These are phyloP conservation scores for Crotalus viridis DNA, from an alignment of 2,113 vertebrate species.

Conservation along the genomic window DNA sequence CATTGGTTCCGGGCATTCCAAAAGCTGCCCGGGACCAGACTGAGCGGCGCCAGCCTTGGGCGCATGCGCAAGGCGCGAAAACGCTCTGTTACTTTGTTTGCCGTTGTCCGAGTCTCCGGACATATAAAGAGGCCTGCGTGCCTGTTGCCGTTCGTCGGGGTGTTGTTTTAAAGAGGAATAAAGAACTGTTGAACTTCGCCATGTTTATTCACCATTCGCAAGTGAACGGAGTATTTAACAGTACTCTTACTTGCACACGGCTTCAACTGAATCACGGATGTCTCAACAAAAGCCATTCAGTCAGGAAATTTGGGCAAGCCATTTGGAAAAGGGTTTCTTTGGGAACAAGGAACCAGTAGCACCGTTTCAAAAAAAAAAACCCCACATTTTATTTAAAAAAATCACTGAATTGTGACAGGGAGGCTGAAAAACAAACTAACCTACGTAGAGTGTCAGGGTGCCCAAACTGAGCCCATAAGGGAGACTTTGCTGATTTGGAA, in stretches of 20 bases:
- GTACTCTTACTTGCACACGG: not conserved
- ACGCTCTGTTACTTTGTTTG: too few relatives aligned
- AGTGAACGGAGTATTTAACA: too few relatives aligned
- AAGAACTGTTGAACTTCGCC: too few relatives aligned
- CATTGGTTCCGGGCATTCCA: too few relatives aligned
- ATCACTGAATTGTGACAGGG: fast-evolving
- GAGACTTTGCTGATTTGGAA: not conserved
- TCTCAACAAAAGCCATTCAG: not conserved
- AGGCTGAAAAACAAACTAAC: not conserved
- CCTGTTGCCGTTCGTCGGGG: too few relatives aligned
- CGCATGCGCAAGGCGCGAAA: too few relatives aligned
- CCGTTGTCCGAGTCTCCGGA: too few relatives aligned
- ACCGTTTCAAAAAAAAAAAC: not conserved
- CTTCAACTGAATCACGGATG: not conserved
- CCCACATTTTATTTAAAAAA: not conserved
- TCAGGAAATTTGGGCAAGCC: not conserved
- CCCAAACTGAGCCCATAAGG: not conserved
- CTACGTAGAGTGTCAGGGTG: not conserved
- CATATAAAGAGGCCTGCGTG: too few relatives aligned
- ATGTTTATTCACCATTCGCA: too few relatives aligned
- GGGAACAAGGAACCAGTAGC: not conserved
- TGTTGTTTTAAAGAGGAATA: too few relatives aligned
- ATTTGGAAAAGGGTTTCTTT: not conserved
- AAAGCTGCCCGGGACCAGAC: too few relatives aligned
- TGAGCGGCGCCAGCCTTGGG: too few relatives aligned